Base-by-base conservation (phyloP, 2,113 vertebrate genomes). In the Peromyscus leucopus region DNA sequence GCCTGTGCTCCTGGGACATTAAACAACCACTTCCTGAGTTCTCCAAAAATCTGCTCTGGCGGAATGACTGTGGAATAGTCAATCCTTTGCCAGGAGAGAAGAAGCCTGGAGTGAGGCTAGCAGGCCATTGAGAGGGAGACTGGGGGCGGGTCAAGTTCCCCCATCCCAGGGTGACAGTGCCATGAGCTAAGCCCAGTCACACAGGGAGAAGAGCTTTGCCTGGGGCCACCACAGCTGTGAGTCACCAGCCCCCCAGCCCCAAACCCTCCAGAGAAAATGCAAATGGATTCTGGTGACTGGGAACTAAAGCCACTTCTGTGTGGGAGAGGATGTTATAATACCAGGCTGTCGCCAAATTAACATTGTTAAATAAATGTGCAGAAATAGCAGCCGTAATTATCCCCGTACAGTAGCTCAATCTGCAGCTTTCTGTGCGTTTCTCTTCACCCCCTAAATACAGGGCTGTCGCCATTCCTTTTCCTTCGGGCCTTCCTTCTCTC, bases 261-360 rank as follows among this genome's bases (percentile, higher is more conserved):
- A 31, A 97, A 85, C 51, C 94, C 84, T 74, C 51, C n/a, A 21
- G 82, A 87, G 55, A 89, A 95, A 96, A 91, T 89, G 93, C 97
- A 92, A 97, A 96, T 84, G 63, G 86, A 13, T 87, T 87, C 91
- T 93, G 55, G 95, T 42, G 95, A 93, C 63, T 26, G 94, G 69
- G 94, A 96, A 48, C 86, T 48, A n/a, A 94, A 89, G 91, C 86
- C 95, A 91, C 94, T 74, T 86, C 96, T 69, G 93, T 76, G 97
- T 96, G 97, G 97, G 97, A 97, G 91, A 95, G 67, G 94, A 96
- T 94, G 97, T 55, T 96, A 94, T 97, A 98, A 97, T 95, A 96
- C 46, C 91, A 94, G 97, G 91, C 96, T 98, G 98, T 97, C 93
- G 63, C 86, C 96, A 91, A 96, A 97, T 96, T 89, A 91, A 93